Evolutionary conservation across 2,888 invertebrate genomes (phyloP), one percentile per base, ranked within the genome.

Genomic region (Drosophila subsilvestris): DNA sequence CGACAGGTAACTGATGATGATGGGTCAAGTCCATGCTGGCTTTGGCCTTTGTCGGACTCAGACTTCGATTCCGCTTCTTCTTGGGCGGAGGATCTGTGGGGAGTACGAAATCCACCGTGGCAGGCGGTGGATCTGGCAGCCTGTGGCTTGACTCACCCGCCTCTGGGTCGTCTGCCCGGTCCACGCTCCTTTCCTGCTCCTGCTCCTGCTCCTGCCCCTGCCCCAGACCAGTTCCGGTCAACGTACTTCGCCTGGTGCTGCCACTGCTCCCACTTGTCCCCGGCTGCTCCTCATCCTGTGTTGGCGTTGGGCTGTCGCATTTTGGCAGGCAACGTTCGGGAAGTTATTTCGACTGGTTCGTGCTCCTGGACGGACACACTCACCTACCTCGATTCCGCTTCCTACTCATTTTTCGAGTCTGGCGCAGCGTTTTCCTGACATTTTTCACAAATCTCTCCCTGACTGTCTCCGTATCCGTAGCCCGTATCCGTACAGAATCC

Each of bases 371-470:
- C 32, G 12, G 14, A 14, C 27, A 42, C 29, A 27, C 44, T 43
- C 59, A 86, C 80, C 83, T 65, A 88, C 83, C 83, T 80, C 62
- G 67, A 29, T 58, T 74, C 72, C 55, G 55, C 78, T 80, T 72
- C 67, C 55, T 63, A 58, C 66, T 86, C 83, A 86, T 88, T 86
- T 86, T 77, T 74, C 60, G 53, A 68, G 18, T 69, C 47, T 57
- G 43, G 56, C 49, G 53, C 53, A 74, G 50, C 51, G 43, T 56
- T 47, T 51, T 32, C 54, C 63, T 83, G 83, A 83, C 83, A 83
- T 86, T 80, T 86, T 86, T 88, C 79, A 72, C 83, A 88, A 83
- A 83, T 74, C 84, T 66, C 77, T 59, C 80, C 37, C 37, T 53
- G 10, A 37, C n/a, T 53, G 37, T 20, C 4, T 37, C 14, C 20